A percentile compares a stretch with the other conserved stretches of the same genome.
Evolutionary conservation across 2,888 invertebrate genomes (phyloP).

Genomic region (Zootermopsis nevadensis): DNA sequence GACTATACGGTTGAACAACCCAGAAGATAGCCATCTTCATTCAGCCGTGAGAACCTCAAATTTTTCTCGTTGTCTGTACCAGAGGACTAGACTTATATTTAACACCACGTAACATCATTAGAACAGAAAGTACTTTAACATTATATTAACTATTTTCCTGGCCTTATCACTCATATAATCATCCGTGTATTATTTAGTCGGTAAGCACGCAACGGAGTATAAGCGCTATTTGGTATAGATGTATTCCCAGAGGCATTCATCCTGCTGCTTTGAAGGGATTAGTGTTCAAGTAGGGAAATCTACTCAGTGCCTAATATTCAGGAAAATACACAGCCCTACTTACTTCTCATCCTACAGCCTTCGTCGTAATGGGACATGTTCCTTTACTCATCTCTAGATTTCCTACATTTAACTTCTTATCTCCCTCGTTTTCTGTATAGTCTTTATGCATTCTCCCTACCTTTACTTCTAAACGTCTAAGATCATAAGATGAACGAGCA

Average conservation of each 20-base stretch:
- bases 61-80: too few species aligned
- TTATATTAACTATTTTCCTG: not conserved
- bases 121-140: not conserved
- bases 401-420: slow-evolving; percentile 32
- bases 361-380: not conserved
- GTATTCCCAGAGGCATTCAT: slow-evolving; percentile 62
- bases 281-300: slow-evolving; percentile 56
- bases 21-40: too few species aligned
- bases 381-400: slow-evolving; percentile 27
- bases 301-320: slow-evolving; percentile 35
- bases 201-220: slow-evolving; percentile 1
- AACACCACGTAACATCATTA: not conserved
- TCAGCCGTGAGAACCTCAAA: too few species aligned
- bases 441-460: not conserved
- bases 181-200: slow-evolving; percentile 21
- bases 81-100: not conserved
- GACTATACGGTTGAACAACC: too few species aligned
- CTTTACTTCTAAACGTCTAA: not conserved
- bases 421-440: not conserved
- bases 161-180: not conserved
- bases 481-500: slow-evolving; percentile 4
- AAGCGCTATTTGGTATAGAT: slow-evolving; percentile 22
- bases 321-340: slow-evolving; percentile 18
- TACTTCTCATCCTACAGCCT: slow-evolving; percentile 19
- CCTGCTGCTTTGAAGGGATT: slow-evolving; percentile 66